A percentile compares a stretch with the other conserved stretches of the same genome.
These are phyloP conservation scores for Barnardius zonarius DNA, from an alignment of 2,113 vertebrate species.

Conservation along the genomic window DNA sequence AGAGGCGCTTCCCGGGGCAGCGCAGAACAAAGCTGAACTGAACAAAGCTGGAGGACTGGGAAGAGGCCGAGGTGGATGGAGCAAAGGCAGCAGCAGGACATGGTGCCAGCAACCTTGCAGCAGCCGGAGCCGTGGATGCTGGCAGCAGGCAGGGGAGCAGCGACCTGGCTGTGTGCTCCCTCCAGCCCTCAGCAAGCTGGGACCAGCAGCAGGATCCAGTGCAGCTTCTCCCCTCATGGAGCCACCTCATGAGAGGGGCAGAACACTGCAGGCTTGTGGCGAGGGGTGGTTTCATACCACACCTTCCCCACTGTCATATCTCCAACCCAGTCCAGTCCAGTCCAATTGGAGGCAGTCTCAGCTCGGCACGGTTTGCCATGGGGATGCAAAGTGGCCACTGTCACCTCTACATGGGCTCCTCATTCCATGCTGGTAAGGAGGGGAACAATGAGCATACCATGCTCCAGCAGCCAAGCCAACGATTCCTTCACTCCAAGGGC, in stretches of 20 bases:
- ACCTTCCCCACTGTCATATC: background rate
- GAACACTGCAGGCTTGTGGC: background rate
- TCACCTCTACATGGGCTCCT: background rate
- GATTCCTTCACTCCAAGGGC: background rate
- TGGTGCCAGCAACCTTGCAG: background rate
- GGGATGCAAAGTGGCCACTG: background rate
- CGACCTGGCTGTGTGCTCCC: fast-evolving
- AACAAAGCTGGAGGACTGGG: slow-evolving; percentile 39
- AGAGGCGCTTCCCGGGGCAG: background rate
- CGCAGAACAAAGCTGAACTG: slow-evolving; percentile 17
- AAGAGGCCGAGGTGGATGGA: background rate
- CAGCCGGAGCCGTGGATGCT: background rate
- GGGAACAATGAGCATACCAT: background rate
- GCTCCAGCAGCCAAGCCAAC: background rate
- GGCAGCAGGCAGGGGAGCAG: background rate
- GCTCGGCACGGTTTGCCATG: fast-evolving
- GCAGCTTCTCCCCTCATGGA: background rate
- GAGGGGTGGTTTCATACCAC: background rate
- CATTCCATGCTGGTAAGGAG: background rate
- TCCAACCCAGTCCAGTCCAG: background rate
- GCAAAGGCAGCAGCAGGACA: background rate
- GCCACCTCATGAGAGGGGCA: fast-evolving
- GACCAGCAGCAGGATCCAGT: background rate
- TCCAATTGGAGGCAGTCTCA: background rate
- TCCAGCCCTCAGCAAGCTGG: background rate